Percentiles rank a stretch among this genome's conserved stretches.
These are phyloP conservation scores for Synaphobranchus kaupii DNA, from an alignment of 2,797 vertebrate genomes.

Conservation along the genomic window DNA sequence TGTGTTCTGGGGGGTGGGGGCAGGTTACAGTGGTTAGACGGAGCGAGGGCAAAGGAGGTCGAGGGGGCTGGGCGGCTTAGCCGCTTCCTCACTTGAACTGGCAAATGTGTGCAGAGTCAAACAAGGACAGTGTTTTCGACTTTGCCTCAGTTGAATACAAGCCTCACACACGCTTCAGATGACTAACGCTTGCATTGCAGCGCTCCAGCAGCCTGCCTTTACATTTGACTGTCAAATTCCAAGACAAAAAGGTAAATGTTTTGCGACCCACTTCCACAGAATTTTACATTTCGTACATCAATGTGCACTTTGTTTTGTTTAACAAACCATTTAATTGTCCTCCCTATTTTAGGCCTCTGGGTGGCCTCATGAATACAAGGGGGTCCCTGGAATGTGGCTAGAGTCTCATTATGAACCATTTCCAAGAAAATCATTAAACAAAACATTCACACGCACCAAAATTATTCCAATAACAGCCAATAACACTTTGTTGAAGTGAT, in stretches of 20 bases:
- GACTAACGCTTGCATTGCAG: not conserved
- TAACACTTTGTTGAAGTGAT: not conserved
- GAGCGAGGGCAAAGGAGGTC: constrained; percentile 22
- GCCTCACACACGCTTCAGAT: not conserved
- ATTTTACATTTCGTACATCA: not conserved
- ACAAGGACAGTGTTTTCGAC: constrained; percentile 21
- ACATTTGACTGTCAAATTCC: constrained; percentile 5
- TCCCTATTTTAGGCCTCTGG: not conserved
- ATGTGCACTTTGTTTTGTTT: not conserved
- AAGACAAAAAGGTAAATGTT: not conserved
- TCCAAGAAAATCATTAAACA: not conserved
- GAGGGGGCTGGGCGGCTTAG: constrained; percentile 19
- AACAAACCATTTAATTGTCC: not conserved
- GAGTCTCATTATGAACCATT: not conserved
- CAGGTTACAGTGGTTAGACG: not conserved
- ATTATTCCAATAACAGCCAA: not conserved
- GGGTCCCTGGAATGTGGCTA: not conserved
- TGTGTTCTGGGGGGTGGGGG: not conserved
- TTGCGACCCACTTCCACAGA: not conserved
- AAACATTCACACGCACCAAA: not conserved
- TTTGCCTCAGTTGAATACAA: constrained; percentile 8
- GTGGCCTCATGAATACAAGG: not conserved
- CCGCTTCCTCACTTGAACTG: constrained; percentile 33
- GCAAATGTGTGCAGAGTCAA: constrained; percentile 25
- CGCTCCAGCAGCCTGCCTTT: not conserved